phyloP scores from a whole-genome alignment of 2,888 invertebrate genomes.

The Anticlea derivata region DNA sequence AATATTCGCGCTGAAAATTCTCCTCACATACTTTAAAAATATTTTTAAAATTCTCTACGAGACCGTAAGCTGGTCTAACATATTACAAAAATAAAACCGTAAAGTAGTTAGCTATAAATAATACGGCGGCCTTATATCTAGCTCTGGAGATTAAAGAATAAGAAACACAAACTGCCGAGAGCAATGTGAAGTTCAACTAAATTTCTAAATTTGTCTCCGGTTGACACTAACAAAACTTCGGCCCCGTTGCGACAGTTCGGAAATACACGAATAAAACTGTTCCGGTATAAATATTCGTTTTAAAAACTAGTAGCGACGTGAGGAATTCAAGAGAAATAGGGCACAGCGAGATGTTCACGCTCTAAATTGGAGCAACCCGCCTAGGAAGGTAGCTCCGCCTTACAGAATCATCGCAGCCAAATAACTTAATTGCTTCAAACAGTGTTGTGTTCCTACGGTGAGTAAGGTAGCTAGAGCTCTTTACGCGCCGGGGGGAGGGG shows the following conservation, averaged over 20 bases:
- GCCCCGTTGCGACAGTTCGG: conserved; percentile 46
- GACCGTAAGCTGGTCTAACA: conserved; percentile 21
- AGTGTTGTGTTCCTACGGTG: no score
- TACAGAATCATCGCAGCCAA: no score
- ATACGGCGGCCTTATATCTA: conserved; percentile 25
- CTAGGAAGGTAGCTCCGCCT: no score
- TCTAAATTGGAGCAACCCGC: no score
- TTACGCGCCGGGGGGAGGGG: no score
- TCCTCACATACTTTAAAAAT: conserved; percentile 25
- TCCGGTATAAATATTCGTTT: no score
- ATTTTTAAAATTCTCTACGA: conserved; percentile 20
- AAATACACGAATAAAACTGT: conserved; percentile 48
- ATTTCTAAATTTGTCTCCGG: conserved; percentile 72
- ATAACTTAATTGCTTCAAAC: no score
- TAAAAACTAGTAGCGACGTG: no score
- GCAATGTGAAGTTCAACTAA: conserved; percentile 59
- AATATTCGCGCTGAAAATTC: conserved; percentile 13
- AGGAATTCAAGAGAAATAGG: no score
- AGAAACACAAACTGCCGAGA: conserved; percentile 44
- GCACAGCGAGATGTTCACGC: no score
- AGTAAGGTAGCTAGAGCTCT: no score
- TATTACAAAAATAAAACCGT: conserved; percentile 31
- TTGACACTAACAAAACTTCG: conserved; percentile 70
- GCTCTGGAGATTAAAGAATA: conserved; percentile 41
- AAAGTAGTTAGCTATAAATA: conserved; percentile 31